Evolutionary conservation across 2,888 invertebrate genomes (phyloP).

Genomic region (Salpingus planirostris): DNA sequence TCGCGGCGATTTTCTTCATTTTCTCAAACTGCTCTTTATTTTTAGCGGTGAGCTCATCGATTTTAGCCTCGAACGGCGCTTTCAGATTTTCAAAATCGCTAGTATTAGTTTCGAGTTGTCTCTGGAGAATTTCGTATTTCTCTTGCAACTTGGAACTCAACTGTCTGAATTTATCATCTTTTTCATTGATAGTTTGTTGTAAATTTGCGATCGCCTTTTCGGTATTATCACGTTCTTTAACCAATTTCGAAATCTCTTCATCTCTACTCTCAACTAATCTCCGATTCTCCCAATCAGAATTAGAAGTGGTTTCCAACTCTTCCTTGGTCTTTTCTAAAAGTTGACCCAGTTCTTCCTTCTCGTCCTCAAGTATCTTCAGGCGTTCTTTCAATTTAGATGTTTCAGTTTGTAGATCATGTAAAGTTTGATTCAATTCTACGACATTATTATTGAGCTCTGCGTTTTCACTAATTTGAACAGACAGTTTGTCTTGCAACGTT

Average conservation of each 20-base stretch:
- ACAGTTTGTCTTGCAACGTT: slow-evolving; percentile 47
- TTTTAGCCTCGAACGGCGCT: slow-evolving; percentile 30
- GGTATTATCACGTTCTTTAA: slow-evolving; percentile 40
- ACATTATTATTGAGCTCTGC: slow-evolving; percentile 37
- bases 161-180: slow-evolving; percentile 37
- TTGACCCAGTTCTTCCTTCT: slow-evolving; percentile 47
- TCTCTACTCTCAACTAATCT: slow-evolving; percentile 39
- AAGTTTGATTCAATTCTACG: slow-evolving; percentile 46
- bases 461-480: slow-evolving; percentile 44
- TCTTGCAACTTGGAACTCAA: slow-evolving; percentile 36
- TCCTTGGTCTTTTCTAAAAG: slow-evolving; percentile 46
- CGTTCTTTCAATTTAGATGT: slow-evolving; percentile 31
- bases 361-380: slow-evolving; percentile 43
- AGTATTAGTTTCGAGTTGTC: slow-evolving; percentile 32
- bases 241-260: slow-evolving; percentile 42
- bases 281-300: slow-evolving; percentile 8
- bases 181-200: slow-evolving; percentile 39
- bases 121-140: slow-evolving; percentile 35
- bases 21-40: slow-evolving; percentile 65
- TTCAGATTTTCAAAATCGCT: slow-evolving; percentile 33
- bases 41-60: slow-evolving; percentile 50
- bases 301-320: slow-evolving; percentile 6
- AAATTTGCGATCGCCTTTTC: no score
- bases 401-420: slow-evolving; percentile 39
- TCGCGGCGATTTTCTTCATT: slow-evolving; percentile 68